phyloP scores from a whole-genome alignment of 2,888 invertebrate genomes.

The Torymus texanus region DNA sequence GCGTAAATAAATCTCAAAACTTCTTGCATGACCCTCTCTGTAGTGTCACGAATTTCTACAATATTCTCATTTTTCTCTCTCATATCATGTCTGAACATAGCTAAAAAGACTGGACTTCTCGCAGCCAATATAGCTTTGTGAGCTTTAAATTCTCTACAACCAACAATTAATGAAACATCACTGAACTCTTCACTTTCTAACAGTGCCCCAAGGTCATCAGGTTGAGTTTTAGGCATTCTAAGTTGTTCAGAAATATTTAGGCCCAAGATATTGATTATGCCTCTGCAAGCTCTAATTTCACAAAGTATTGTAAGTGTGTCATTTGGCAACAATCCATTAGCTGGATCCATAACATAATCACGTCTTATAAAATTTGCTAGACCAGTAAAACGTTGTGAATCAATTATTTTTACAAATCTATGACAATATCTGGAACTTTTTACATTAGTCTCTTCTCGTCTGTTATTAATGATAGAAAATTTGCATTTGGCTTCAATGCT shows the following conservation, averaged over 20 bases:
- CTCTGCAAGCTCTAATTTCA: constrained; percentile 52
- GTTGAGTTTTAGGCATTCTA: constrained; percentile 40
- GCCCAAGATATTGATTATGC: constrained; percentile 52
- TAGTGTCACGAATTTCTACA: constrained; percentile 49
- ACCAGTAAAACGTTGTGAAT: constrained; percentile 48
- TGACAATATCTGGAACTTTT: constrained; percentile 53
- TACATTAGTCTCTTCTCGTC: constrained; percentile 50
- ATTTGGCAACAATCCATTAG: constrained; percentile 50
- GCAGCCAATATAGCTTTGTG: constrained; percentile 56
- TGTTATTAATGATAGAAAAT: constrained; percentile 50
- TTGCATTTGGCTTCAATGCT: constrained; percentile 54
- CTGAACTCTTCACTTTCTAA: constrained; percentile 53
- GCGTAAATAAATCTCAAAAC: constrained; percentile 53
- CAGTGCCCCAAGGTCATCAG: constrained; percentile 47
- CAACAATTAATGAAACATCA: constrained; percentile 53
- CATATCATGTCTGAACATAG: constrained; percentile 56
- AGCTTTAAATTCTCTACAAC: constrained; percentile 49
- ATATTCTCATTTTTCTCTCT: constrained; percentile 54
- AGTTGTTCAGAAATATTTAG: constrained; percentile 49
- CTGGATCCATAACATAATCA: constrained; percentile 47
- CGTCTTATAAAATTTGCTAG: constrained; percentile 51
- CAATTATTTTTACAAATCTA: constrained; percentile 46
- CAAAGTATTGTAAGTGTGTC: constrained; percentile 53
- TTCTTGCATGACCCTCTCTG: constrained; percentile 50
- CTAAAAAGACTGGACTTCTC: constrained; percentile 54